These are phyloP conservation scores for Enoplosus armatus DNA, from an alignment of 2,797 vertebrate species.

Conservation along the genomic window DNA sequence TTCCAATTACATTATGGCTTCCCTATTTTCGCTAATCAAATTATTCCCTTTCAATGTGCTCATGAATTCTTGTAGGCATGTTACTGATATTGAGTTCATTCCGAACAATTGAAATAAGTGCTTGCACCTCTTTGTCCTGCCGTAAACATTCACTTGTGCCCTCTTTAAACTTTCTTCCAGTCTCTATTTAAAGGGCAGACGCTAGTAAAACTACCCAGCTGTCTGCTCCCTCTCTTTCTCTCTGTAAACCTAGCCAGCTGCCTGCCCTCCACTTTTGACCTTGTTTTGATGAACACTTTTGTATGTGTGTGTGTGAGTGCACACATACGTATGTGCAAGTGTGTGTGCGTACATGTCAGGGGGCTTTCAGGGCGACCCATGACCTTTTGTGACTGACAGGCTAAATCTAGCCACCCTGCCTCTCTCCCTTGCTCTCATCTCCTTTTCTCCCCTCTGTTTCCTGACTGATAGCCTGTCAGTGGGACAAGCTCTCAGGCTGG, in stretches of 20 bases:
- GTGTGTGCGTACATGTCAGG: conserved; percentile 65
- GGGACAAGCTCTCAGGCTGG: conserved; percentile 62
- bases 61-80: conserved; percentile 32
- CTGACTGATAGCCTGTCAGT: conserved; percentile 81
- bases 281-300: conserved; percentile 78
- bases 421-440: conserved; percentile 55
- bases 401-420: conserved; percentile 75
- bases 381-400: conserved; percentile 76
- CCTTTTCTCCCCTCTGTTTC: conserved; percentile 75
- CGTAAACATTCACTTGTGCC: conserved; percentile 76
- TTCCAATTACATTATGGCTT: conserved; percentile 35
- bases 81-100: conserved; percentile 42
- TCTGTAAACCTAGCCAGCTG: conserved; percentile 78
- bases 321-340: conserved; percentile 37
- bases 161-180: conserved; percentile 79
- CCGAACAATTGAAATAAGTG: conserved; percentile 71
- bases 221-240: conserved; percentile 71
- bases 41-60: conserved; percentile 33
- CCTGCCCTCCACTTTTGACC: conserved; percentile 79
- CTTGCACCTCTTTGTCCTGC: conserved; percentile 61
- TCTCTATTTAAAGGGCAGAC: conserved; percentile 77
- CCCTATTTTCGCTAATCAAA: conserved; percentile 39
- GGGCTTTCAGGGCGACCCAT: conserved; percentile 68
- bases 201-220: conserved; percentile 78
- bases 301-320: conserved; percentile 49